These are phyloP conservation scores for Spodoptera litura DNA, from an alignment of 1,140 invertebrate species.

Conservation along the genomic window DNA sequence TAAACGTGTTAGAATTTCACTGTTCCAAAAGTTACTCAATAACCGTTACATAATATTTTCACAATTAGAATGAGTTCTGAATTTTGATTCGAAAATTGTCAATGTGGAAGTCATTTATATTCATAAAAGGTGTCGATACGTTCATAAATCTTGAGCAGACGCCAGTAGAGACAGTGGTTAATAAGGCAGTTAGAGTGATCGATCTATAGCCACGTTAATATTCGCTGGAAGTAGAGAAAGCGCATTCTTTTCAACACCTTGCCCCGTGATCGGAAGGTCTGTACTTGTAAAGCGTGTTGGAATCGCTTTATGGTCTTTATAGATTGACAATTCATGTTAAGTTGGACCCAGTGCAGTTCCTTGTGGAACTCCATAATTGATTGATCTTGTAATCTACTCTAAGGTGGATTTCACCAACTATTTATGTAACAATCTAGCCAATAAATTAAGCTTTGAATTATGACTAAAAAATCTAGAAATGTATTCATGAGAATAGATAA, in stretches of 20 bases:
- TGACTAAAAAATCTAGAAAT: too few relatives aligned
- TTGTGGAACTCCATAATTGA: not conserved
- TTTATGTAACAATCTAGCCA: not conserved
- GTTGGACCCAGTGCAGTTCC: not conserved
- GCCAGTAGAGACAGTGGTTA: not conserved
- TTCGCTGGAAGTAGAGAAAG: conserved; percentile 40
- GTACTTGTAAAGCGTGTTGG: conserved; percentile 4
- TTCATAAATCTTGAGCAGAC: conserved; percentile 7
- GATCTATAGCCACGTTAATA: conserved; percentile 27
- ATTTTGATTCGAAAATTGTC: not conserved
- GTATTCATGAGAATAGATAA: too few relatives aligned
- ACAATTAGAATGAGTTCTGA: not conserved
- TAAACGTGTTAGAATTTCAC: too few relatives aligned
- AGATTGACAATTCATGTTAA: not conserved
- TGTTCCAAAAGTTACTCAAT: too few relatives aligned
- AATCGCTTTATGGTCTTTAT: not conserved
- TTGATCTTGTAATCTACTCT: too few relatives aligned
- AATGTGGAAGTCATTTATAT: conserved; percentile 14
- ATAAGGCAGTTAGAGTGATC: conserved; percentile 42
- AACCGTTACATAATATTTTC: too few relatives aligned
- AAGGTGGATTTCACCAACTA: too few relatives aligned
- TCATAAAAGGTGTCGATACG: conserved; percentile 22
- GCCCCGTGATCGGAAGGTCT: conserved; percentile 33
- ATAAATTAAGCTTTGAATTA: too few relatives aligned
- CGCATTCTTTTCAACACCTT: conserved; percentile 43